Evolutionary conservation across 2,113 vertebrate species (phyloP).

Genomic region (Cettia cetti): DNA sequence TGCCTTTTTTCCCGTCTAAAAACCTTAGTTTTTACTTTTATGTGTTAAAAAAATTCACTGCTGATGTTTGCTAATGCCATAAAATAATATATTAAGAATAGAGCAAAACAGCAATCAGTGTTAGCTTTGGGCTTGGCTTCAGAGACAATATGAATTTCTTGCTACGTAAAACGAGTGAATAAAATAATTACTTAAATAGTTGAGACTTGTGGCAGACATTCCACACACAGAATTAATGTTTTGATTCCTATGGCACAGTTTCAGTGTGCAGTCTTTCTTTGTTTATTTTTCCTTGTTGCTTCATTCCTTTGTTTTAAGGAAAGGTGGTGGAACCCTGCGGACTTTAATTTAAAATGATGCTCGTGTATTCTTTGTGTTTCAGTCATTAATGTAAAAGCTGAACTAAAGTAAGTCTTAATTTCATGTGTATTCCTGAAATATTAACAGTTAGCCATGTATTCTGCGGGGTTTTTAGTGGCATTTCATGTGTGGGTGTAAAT

Average conservation of each 20-base stretch:
- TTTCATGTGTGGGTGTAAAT: slow-evolving; percentile 37
- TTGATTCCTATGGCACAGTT: background rate
- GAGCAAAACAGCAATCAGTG: background rate
- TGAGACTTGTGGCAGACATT: background rate
- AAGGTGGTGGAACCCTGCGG: background rate
- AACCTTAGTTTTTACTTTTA: background rate
- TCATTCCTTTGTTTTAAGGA: background rate
- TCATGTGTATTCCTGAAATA: background rate
- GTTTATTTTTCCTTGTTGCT: background rate
- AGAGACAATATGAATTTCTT: background rate
- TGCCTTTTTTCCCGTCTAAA: background rate
- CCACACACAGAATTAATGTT: background rate
- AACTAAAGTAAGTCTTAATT: background rate
- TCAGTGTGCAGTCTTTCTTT: background rate
- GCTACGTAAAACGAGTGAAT: background rate
- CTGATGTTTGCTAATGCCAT: background rate
- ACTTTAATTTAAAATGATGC: background rate
- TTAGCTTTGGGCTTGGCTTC: background rate
- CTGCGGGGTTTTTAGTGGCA: background rate
- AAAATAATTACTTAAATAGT: background rate
- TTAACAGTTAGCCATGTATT: background rate
- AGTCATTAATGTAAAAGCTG: background rate
- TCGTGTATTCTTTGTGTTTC: background rate
- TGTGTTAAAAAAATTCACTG: background rate
- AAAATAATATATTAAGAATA: background rate